Evolutionary conservation across 2,113 vertebrate species (phyloP), one percentile per base, ranked within the genome.

Genomic region (Petroica traversi): DNA sequence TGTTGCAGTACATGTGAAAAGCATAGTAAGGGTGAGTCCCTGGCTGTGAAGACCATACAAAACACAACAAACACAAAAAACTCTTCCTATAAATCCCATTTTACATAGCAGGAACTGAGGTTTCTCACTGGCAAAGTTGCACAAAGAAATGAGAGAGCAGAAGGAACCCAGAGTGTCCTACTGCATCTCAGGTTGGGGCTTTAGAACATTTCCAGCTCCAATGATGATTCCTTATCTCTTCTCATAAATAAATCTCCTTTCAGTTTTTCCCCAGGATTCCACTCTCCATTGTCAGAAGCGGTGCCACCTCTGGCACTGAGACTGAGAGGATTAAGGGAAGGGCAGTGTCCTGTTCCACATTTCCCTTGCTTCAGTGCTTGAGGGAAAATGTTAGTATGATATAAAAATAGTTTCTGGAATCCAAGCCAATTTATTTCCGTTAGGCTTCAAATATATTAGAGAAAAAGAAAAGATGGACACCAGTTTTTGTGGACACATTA

Each of bases 381-480:
- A 95, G 33, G 64, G 54, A 88, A 89, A 96, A 94, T 89, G 43
- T 95, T 93, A 80, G 61, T 79, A 36, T 71, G 90, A 7, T 12
- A 51, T 57, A 87, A 90, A 91, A 89, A 72, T 89, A 48, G 73
- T 63, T 88, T 92, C 57, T 95, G 73, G 49, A 84, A 22, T 36
- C 51, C 28, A 89, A 82, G 88, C 63, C 8, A 29, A n/a, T 58
- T 91, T 86, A 45, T 86, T 93, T 92, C 59, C 36, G 71, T 51
- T 45, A 73, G 63, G 26, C 51, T 83, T 78, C 72, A 90, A 92
- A 81, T 57, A 45, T 5, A 8, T n/a, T 38, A 25, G 38, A 41
- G 23, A 38, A 55, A 72, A 49, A 74, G 38, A 45, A 61, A 26
- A 62, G 7, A 71, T 12, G 62, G 59, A 82, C 45, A 68, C 14